phyloP scores from a whole-genome alignment of 2,888 invertebrate species.

The Bugulina stolonifera region DNA sequence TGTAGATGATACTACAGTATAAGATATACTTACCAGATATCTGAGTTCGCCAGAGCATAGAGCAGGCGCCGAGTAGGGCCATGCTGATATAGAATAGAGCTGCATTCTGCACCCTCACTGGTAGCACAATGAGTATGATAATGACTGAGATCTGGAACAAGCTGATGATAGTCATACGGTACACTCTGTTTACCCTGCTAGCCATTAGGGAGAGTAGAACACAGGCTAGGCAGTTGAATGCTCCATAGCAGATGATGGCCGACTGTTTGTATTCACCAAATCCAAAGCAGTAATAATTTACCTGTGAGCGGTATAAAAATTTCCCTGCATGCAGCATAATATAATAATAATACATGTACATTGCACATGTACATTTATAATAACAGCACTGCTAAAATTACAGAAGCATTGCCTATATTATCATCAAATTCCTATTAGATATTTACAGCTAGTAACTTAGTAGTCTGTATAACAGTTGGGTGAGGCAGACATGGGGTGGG shows the following conservation, averaged over 20 bases:
- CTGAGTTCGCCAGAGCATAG: slow-evolving; percentile 2
- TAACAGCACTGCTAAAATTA: too few species aligned
- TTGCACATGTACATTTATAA: too few species aligned
- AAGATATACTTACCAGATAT: not conserved
- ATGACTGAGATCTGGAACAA: slow-evolving; percentile 20
- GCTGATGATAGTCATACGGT: not conserved
- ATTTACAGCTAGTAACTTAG: too few species aligned
- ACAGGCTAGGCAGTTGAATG: not conserved
- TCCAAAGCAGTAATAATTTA: not conserved
- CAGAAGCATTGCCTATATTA: too few species aligned
- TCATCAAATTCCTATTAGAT: too few species aligned
- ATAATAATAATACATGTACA: too few species aligned
- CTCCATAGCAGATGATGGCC: slow-evolving; percentile 16
- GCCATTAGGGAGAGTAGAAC: not conserved
- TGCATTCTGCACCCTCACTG: not conserved
- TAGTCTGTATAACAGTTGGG: too few species aligned
- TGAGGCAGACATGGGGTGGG: too few species aligned
- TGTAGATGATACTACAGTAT: not conserved
- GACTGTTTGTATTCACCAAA: not conserved
- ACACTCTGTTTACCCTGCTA: not conserved
- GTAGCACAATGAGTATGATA: not conserved
- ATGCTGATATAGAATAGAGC: slow-evolving; percentile 2
- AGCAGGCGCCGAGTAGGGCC: not conserved
- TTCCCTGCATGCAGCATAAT: too few species aligned
- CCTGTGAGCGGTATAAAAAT: not conserved